Evolutionary conservation across 2,113 vertebrate species (phyloP), one percentile per base, ranked within the genome.

Genomic region (Acanthochromis polyacanthus): DNA sequence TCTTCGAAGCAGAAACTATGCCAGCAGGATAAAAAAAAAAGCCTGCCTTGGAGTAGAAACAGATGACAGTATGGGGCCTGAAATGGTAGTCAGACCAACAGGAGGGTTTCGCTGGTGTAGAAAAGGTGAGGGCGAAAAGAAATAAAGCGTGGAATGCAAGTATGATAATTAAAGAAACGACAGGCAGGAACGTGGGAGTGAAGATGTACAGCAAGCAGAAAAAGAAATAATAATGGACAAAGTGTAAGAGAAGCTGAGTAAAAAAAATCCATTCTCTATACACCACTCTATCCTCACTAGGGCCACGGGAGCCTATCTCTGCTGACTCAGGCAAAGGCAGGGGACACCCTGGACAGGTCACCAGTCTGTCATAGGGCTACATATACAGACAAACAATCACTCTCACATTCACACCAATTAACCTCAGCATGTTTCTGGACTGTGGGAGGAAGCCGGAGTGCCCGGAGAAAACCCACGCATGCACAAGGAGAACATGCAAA

Each of bases 151-250:
- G 7, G 43, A 12, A 64, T 51, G 32, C 43, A 70, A 58, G 78
- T 5, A 7, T 48, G 46, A 71, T 66, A 48, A 48, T 56, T 71
- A 63, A 62, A 81, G 51, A 57, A 68, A 69, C 56, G 32, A 55
- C 51, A 3, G 53, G 46, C 9, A 38, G 10, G 3, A 28, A 14
- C 12, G 62, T 15, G 16, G 38, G 28, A 68, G 14, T 32, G 20
- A 19, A 61, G n/a, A 40, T 16, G 11, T 36, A 57, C 20, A 17
- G 57, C 14, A 61, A 17, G 45, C 8, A 48, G 19, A 11, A 17
- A 15, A 2, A 6, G 9, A n/a, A 55, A 25, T 25, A 40, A 74
- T 55, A 80, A 64, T 10, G 16, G 25, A 8, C 14, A 70, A 19
- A 71, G 22, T 22, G 19, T 25, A 58, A 51, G 8, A 65, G 14